A percentile compares a stretch with the other conserved stretches of the same genome.
These are phyloP conservation scores for Leptinotarsa defecta DNA, from an alignment of 1,140 invertebrate species.

Conservation along the genomic window DNA sequence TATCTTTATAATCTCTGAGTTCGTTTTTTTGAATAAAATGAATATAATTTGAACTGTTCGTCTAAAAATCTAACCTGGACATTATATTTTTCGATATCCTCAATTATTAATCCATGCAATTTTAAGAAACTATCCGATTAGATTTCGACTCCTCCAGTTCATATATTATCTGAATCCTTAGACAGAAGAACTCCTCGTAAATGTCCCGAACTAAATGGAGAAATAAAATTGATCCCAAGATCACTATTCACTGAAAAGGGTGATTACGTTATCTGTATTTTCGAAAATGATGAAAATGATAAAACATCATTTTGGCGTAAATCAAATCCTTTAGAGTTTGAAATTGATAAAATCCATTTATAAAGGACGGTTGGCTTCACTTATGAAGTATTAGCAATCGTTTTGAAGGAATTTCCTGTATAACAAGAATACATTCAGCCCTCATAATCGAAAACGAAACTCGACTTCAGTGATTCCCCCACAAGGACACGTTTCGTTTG, in stretches of 20 bases:
- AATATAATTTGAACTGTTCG: no score
- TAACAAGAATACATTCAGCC: background rate
- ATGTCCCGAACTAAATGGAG: background rate
- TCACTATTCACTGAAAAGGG: background rate
- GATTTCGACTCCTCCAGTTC: no score
- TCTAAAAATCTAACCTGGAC: no score
- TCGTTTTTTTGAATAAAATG: no score
- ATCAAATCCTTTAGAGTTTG: constrained; percentile 50
- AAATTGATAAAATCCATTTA: constrained; percentile 58
- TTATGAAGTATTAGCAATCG: constrained; percentile 56
- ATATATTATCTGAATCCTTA: no score
- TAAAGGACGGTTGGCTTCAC: constrained; percentile 56
- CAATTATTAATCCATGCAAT: no score
- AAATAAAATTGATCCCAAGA: background rate
- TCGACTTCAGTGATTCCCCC: background rate
- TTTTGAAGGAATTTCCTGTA: constrained; percentile 33
- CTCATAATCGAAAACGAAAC: background rate
- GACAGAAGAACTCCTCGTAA: no score
- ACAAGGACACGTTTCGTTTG: background rate
- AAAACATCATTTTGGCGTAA: constrained; percentile 41
- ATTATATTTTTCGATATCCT: no score
- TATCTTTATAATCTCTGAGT: no score
- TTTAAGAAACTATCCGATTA: no score
- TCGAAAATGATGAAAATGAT: constrained; percentile 29
- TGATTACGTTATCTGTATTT: constrained; percentile 22